These are phyloP conservation scores for Cotesia vestalis DNA, from an alignment of 1,140 invertebrate species.

Conservation along the genomic window DNA sequence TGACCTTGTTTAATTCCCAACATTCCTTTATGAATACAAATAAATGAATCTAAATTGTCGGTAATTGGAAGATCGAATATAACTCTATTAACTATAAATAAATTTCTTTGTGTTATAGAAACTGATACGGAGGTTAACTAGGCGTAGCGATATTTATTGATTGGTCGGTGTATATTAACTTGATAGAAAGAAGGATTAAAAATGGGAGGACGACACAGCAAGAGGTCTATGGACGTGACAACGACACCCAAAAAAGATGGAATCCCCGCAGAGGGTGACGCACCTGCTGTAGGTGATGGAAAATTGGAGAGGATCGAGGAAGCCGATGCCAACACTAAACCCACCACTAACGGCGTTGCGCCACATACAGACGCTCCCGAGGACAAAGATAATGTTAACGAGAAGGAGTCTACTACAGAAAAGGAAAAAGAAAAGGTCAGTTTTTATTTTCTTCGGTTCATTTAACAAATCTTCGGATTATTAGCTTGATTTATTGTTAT, in stretches of 20 bases:
- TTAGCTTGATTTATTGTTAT: no score
- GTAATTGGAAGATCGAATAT: no score
- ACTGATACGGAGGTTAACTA: background rate
- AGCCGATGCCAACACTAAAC: conserved; percentile 68
- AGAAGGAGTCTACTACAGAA: conserved; percentile 56
- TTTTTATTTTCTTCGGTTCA: background rate
- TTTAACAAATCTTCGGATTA: background rate
- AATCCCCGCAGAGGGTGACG: conserved; percentile 68
- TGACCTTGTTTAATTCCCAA: no score
- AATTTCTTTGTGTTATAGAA: background rate
- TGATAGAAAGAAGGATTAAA: conserved; percentile 45
- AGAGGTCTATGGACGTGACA: conserved; percentile 84
- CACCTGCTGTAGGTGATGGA: conserved; percentile 70
- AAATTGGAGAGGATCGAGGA: conserved; percentile 78
- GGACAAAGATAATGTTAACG: conserved; percentile 74
- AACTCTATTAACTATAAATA: no score
- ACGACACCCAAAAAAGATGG: conserved; percentile 81
- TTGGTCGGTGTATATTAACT: conserved; percentile 15
- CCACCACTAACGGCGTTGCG: conserved; percentile 75
- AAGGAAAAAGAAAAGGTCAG: conserved; percentile 25
- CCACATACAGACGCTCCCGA: conserved; percentile 71
- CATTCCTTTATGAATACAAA: no score
- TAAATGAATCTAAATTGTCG: no score
- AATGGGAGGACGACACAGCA: conserved; percentile 84
- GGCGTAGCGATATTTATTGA: conserved; percentile 1